These are phyloP conservation scores for Leptopilina myrica DNA, from an alignment of 2,888 invertebrate genomes.

Conservation along the genomic window DNA sequence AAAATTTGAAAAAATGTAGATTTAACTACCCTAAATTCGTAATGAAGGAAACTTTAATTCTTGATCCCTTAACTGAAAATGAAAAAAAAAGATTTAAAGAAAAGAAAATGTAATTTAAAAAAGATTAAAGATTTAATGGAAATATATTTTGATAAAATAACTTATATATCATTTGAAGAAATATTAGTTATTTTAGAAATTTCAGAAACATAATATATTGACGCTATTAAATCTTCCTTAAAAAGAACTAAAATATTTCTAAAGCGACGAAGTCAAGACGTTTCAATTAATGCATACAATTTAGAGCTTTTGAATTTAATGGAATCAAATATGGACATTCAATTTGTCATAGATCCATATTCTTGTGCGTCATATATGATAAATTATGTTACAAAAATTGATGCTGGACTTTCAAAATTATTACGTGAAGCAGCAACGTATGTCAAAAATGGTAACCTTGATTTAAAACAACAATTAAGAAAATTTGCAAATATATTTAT, in stretches of 20 bases:
- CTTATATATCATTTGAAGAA: conserved; percentile 18
- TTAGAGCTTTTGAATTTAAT: conserved; percentile 13
- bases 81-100: not conserved
- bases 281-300: conserved; percentile 33
- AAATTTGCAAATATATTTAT: conserved; percentile 52
- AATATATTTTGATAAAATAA: conserved; percentile 2
- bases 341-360: conserved; percentile 22
- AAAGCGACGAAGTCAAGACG: conserved; percentile 13
- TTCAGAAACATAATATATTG: not conserved
- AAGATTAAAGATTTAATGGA: not conserved
- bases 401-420: conserved; percentile 33
- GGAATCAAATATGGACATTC: conserved; percentile 44
- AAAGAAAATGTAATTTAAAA: not conserved
- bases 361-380: conserved; percentile 27
- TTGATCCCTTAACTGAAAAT: not conserved
- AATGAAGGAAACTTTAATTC: conserved; percentile 12
- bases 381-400: conserved; percentile 41
- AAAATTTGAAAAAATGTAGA: conserved; percentile 21
- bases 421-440: conserved; percentile 48
- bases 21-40: not conserved
- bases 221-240: not conserved
- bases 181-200: not conserved
- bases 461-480: conserved; percentile 48
- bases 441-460: conserved; percentile 43
- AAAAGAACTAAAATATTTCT: conserved; percentile 9